Conservation (phyloP, 1,140 invertebrate species). For the Drosophila ercepeae region DNA sequence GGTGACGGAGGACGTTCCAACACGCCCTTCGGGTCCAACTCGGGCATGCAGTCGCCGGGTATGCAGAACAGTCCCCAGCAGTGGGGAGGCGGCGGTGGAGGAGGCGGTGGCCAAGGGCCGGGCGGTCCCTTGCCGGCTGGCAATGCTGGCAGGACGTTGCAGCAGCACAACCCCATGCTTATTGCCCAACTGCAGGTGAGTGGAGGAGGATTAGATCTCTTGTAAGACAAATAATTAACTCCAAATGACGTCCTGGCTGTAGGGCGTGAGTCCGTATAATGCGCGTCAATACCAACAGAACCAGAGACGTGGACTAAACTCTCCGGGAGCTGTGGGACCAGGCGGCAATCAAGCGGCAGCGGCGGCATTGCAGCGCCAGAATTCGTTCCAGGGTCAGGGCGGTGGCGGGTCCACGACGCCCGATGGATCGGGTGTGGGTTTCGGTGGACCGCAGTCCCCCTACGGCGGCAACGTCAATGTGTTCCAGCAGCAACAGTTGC, state of each 20-base stretch:
- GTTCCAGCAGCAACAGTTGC: slow-evolving; percentile 83
- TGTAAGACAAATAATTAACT: slow-evolving; percentile 25
- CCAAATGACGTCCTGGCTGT: slow-evolving; percentile 13
- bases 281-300: slow-evolving; percentile 75
- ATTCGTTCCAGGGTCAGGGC: slow-evolving; percentile 79
- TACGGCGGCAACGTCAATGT: slow-evolving; percentile 75
- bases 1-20: slow-evolving; percentile 57
- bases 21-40: slow-evolving; percentile 60
- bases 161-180: slow-evolving; percentile 91
- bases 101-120: slow-evolving; percentile 36
- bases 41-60: slow-evolving; percentile 71
- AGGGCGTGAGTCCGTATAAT: slow-evolving; percentile 76
- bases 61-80: slow-evolving; percentile 72
- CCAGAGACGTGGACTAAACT: slow-evolving; percentile 85
- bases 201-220: slow-evolving; percentile 7
- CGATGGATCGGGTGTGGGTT: slow-evolving; percentile 70
- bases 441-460: slow-evolving; percentile 84
- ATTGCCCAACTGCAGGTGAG: slow-evolving; percentile 90
- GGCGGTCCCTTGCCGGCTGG: slow-evolving; percentile 45
- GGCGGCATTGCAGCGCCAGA: slow-evolving; percentile 68
- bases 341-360: slow-evolving; percentile 42
- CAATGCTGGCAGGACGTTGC: slow-evolving; percentile 77
- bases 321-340: slow-evolving; percentile 83
- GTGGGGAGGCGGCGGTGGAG: slow-evolving; percentile 37
- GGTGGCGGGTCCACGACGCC: slow-evolving; percentile 69